Conservation (phyloP, 2,113 vertebrate genomes). For the Diadophis punctatus region DNA sequence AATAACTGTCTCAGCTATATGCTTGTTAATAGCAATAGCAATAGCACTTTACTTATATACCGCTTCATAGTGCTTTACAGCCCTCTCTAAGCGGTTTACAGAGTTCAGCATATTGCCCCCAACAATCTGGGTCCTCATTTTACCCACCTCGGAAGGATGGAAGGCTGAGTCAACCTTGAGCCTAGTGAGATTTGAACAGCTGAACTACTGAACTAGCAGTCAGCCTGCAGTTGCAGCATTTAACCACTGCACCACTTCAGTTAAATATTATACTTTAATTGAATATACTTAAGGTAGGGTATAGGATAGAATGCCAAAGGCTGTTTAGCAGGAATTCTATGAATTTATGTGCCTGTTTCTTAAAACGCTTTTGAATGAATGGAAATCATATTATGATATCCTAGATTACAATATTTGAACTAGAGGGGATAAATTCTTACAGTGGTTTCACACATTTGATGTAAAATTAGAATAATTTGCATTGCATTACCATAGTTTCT, state of each 20-base stretch:
- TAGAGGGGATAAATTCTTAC: slow-evolving; percentile 47
- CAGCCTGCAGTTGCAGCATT: too few species aligned
- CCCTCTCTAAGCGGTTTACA: too few species aligned
- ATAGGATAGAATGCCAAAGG: slow-evolving; percentile 39
- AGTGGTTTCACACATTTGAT: slow-evolving; percentile 53
- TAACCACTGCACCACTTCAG: too few species aligned
- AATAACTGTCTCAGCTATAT: slow-evolving; percentile 44
- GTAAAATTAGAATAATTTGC: slow-evolving; percentile 47
- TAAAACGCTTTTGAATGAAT: slow-evolving; percentile 41
- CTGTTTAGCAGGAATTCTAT: slow-evolving; percentile 52
- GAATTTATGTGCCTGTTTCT: slow-evolving; percentile 43
- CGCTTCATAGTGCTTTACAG: too few species aligned
- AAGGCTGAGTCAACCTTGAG: too few species aligned
- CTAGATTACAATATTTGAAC: not conserved
- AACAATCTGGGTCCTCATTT: too few species aligned
- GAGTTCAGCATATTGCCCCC: too few species aligned
- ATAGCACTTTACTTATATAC: too few species aligned
- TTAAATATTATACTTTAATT: slow-evolving; percentile 30
- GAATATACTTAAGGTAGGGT: slow-evolving; percentile 30
- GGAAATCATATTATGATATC: slow-evolving; percentile 14
- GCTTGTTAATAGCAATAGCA: too few species aligned
- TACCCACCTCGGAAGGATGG: too few species aligned
- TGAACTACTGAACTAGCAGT: too few species aligned
- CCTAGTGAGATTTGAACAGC: too few species aligned
- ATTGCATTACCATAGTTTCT: not conserved